Conservation (phyloP, 1,140 invertebrate genomes). For the Drosophila sucinea region DNA sequence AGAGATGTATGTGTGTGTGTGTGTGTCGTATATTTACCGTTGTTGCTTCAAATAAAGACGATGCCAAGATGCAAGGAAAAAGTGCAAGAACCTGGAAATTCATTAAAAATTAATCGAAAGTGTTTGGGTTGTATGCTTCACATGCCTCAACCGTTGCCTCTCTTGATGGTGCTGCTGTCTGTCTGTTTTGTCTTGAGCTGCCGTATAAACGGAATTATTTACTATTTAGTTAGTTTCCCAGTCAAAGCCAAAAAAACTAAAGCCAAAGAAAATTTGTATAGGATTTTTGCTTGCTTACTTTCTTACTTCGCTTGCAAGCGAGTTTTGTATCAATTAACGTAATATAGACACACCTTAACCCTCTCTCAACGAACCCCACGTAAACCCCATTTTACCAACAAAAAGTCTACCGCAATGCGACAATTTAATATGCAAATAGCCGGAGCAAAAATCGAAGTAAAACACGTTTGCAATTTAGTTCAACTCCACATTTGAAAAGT, state of each 20-base stretch:
- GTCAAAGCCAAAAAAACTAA: slow-evolving; percentile 29
- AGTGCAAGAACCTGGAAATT: slow-evolving; percentile 38
- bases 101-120: slow-evolving; percentile 80
- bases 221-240: slow-evolving; percentile 73
- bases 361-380: background rate
- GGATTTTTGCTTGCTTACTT: background rate
- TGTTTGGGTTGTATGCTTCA: slow-evolving; percentile 50
- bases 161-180: slow-evolving; percentile 54
- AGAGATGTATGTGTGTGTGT: too few relatives aligned
- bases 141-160: slow-evolving; percentile 3
- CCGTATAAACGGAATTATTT: slow-evolving; percentile 80
- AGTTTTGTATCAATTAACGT: too few relatives aligned
- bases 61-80: slow-evolving; percentile 56
- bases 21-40: slow-evolving; percentile 55
- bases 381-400: too few relatives aligned
- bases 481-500: too few relatives aligned
- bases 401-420: background rate
- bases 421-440: background rate
- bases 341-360: background rate
- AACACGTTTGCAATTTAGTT: too few relatives aligned
- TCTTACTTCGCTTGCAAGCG: background rate
- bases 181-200: slow-evolving; percentile 77
- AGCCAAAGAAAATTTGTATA: background rate
- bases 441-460: too few relatives aligned
- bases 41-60: slow-evolving; percentile 73